Evolutionary conservation across 2,888 invertebrate species (phyloP).

Genomic region (Uloborus plumipes): DNA sequence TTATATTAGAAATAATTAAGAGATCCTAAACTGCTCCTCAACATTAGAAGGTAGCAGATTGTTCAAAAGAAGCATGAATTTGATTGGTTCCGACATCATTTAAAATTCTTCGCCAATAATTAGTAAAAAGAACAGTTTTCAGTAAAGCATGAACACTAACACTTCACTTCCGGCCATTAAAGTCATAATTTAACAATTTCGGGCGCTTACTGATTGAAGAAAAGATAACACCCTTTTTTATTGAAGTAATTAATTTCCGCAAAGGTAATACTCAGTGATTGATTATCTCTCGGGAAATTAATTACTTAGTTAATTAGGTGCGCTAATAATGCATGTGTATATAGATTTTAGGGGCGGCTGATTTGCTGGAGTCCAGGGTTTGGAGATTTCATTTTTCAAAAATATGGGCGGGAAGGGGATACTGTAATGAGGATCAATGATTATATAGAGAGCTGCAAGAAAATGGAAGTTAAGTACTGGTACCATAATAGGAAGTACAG

Average conservation of each 20-base stretch:
- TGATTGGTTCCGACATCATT: conserved; percentile 21
- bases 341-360: conserved; percentile 7
- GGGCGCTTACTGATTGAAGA: conserved; percentile 36
- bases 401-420: not conserved
- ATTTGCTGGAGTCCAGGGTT: not conserved
- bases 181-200: conserved; percentile 53
- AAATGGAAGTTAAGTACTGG: too few relatives aligned
- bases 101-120: conserved; percentile 40
- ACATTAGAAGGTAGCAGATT: not conserved
- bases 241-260: conserved; percentile 49
- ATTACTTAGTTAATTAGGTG: conserved; percentile 49
- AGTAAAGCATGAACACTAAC: conserved; percentile 35
- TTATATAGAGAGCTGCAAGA: too few relatives aligned
- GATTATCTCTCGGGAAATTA: conserved; percentile 45
- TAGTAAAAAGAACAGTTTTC: conserved; percentile 41
- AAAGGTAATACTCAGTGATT: conserved; percentile 28
- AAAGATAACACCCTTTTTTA: conserved; percentile 44
- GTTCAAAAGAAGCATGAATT: conserved; percentile 24
- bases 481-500: too few relatives aligned
- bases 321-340: conserved; percentile 40
- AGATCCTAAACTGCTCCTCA: too few relatives aligned
- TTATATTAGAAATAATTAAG: too few relatives aligned
- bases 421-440: too few relatives aligned
- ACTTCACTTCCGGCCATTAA: conserved; percentile 53
- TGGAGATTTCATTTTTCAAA: conserved; percentile 14